phyloP scores from a whole-genome alignment of 2,888 invertebrate species.

The Drosophila diplacantha region DNA sequence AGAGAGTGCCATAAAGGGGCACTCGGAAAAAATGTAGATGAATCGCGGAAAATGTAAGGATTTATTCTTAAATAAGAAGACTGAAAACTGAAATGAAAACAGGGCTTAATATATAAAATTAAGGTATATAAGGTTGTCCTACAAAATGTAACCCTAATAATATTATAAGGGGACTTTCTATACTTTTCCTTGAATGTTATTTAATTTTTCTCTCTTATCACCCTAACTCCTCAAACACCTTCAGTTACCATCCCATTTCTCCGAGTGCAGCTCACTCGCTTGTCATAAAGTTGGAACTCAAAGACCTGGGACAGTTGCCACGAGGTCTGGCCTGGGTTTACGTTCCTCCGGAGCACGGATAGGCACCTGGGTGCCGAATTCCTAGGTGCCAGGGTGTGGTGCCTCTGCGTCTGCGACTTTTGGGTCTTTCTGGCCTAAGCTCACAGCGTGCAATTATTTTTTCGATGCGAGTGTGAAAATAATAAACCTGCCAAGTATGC shows the following conservation, averaged over 20 bases:
- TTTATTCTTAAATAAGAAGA: not conserved
- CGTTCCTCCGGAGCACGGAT: not conserved
- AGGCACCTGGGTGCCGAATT: conserved; percentile 24
- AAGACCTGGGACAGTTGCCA: conserved; percentile 57
- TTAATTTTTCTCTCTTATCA: not conserved
- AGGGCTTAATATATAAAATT: not conserved
- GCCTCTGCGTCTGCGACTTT: conserved; percentile 54
- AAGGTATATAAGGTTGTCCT: too few species aligned
- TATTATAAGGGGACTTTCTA: too few species aligned
- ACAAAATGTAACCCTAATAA: too few species aligned
- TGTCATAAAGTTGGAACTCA: conserved; percentile 55
- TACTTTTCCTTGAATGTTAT: not conserved
- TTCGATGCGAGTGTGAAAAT: conserved; percentile 69
- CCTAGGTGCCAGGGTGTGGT: conserved; percentile 59
- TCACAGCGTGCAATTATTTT: conserved; percentile 74
- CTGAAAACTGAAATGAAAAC: not conserved
- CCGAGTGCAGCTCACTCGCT: conserved; percentile 15
- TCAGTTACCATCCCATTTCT: not conserved
- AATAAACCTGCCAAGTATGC: conserved; percentile 65
- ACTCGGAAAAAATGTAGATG: conserved; percentile 9
- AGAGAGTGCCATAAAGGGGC: conserved; percentile 35
- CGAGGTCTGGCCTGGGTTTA: conserved; percentile 45
- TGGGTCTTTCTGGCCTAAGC: conserved; percentile 51
- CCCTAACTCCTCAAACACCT: not conserved
- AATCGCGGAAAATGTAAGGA: not conserved